Evolutionary conservation across 1,140 invertebrate species (phyloP), one percentile per base, ranked within the genome.

Genomic region (Tetramorium alpestre): DNA sequence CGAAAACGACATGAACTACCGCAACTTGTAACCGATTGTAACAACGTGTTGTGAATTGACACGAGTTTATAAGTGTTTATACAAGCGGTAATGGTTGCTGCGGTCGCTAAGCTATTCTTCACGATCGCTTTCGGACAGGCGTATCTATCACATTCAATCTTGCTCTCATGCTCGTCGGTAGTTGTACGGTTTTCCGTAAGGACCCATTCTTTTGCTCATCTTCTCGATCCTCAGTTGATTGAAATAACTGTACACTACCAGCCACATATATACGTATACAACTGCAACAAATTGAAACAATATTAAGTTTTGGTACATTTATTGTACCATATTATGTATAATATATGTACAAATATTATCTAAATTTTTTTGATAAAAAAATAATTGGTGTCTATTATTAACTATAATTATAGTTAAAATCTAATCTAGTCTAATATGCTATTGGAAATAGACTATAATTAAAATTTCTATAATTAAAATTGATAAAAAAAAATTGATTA

Each of bases 191-290:
- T 94, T 94, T 86, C 94, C 95, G 78, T 96, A 96, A 13, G 95
- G 95, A 22, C 94, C 96, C 38, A 96, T 93, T 88, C 94, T 95
- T 96, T 90, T 96, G 93, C 91, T 97, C 96, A 92, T 96, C 96
- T 94, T 97, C 96, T 95, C 97, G 13, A 95, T 96, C 81, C 96
- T 96, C 18, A 98, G 94, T 87, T 97, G 96, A 86, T 97, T 96
- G 91, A 97, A 98, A 92, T 97, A 97, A 91, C 97, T 98, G 95
- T 97, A 98, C 33, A 97, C 97, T 44, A 98, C 97, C 69, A 97
- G 95, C 97, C 97, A 98, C 93, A 97, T 96, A 96, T 97, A 98
- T 80, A 96, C 95, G 93, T 96, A 98, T 62, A 97, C 93, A 90
- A 96, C 97, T 97, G 96, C 89, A 97, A 96, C 88, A 86, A 88